phyloP scores from a whole-genome alignment of 2,888 invertebrate species.

The Lissonota sp. region DNA sequence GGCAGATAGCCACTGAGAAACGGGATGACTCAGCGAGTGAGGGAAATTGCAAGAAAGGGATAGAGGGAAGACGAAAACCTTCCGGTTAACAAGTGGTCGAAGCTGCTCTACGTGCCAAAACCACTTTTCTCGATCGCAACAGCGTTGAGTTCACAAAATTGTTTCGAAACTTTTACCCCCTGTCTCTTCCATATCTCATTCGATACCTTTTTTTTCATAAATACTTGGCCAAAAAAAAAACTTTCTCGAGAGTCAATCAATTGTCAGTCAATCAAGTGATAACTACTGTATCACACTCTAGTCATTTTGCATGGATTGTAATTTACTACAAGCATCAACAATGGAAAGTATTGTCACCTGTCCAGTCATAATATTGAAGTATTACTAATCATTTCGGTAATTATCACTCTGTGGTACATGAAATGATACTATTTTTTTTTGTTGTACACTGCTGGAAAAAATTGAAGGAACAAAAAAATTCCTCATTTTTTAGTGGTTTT shows the following conservation, averaged over 20 bases:
- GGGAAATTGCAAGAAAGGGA: conserved; percentile 14
- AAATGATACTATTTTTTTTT: too few species aligned
- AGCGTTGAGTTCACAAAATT: conserved; percentile 45
- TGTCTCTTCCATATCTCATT: not conserved
- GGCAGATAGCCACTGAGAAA: conserved; percentile 34
- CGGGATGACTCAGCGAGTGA: conserved; percentile 19
- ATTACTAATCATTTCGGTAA: too few species aligned
- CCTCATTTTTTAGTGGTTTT: too few species aligned
- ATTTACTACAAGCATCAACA: too few species aligned
- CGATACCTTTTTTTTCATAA: not conserved
- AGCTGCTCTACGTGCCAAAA: conserved; percentile 55
- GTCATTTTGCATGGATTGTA: too few species aligned
- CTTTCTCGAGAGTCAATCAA: not conserved
- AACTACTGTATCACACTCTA: too few species aligned
- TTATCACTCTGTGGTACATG: too few species aligned
- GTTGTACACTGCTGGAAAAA: too few species aligned
- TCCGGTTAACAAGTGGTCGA: conserved; percentile 66
- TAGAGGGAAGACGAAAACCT: conserved; percentile 15
- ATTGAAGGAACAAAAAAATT: too few species aligned
- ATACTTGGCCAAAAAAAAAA: not conserved
- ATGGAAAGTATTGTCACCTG: too few species aligned
- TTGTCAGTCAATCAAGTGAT: too few species aligned
- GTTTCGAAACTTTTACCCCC: conserved; percentile 30
- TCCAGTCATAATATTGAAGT: too few species aligned
- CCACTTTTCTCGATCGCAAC: conserved; percentile 36